Evolutionary conservation across 2,113 vertebrate genomes (phyloP).

Genomic region (Leptodactylus fuscus): DNA sequence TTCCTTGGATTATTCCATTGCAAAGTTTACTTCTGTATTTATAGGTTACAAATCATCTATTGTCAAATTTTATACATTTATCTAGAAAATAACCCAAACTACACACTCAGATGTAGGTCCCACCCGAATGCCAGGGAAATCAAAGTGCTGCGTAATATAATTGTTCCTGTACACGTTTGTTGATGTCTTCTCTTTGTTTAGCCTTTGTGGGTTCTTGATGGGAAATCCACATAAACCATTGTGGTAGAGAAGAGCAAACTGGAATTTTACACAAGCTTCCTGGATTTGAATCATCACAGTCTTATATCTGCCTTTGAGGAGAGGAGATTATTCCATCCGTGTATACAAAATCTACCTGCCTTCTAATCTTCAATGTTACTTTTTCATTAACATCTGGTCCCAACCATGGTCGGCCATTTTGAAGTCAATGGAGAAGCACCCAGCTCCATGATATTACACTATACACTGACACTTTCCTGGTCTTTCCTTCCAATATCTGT

Average conservation of each 20-base stretch:
- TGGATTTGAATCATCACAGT: conserved; percentile 27
- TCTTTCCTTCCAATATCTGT: no score
- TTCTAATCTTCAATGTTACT: not conserved
- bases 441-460: not conserved
- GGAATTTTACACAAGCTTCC: not conserved
- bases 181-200: conserved; percentile 36
- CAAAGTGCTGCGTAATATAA: not conserved
- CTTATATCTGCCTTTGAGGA: not conserved
- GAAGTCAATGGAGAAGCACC: not conserved
- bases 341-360: not conserved
- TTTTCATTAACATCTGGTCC: not conserved
- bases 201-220: conserved; percentile 24
- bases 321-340: not conserved
- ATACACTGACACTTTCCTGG: no score
- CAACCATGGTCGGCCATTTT: not conserved
- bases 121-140: not conserved
- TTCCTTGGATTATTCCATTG: conserved; percentile 4
- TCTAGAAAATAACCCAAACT: not conserved
- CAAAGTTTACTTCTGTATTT: not conserved
- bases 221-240: conserved; percentile 41
- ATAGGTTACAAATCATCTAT: not conserved
- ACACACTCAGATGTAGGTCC: conserved; percentile 6
- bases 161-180: not conserved
- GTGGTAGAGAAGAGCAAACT: conserved; percentile 15
- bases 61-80: not conserved